Base-by-base conservation (phyloP, 2,113 vertebrate species). In the Microcebus tavaratra region DNA sequence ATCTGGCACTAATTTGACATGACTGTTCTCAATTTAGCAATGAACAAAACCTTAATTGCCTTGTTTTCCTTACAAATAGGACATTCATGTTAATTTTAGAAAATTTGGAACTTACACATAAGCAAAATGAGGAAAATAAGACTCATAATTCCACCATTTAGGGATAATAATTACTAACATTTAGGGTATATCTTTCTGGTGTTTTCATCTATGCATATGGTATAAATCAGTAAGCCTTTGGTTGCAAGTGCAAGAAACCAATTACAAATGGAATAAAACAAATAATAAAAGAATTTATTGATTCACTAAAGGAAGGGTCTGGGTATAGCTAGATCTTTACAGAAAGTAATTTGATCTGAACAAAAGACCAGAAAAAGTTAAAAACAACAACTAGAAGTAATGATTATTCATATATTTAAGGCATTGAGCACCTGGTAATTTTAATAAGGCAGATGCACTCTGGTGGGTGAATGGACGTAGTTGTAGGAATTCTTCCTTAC, bases 51-150 rank as follows among this genome's bases (percentile, higher is more conserved):
- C 61, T 83, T 91, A 81, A 93, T 88, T 81, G 70, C 48, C 79
- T 96, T 95, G 31, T 80, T 96, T 96, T 88, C 61, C n/a, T 92
- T 88, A n/a, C 75, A 84, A 84, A 93, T 61, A 90, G 91, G 78
- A 21, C 42, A 70, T 94, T 78, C 84, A 92, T 88, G 65, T 67
- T 88, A 95, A 91, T 96, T 85, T 88, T 89, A 79, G 73, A 73
- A 93, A 94, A 78, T n/a, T 93, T 83, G 34, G 48, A 83, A 91
- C 73, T 93, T 95, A 82, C n/a, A 34, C 6, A n/a, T 57, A 88
- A 93, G 34, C 70, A 90, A 82, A 94, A 89, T 36, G 34, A 91
- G 48, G 34, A 90, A 96, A 89, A 55, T 27, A 89, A 88, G 45
- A 92, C 86, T 76, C 18, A 48, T 90, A 76, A 57, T 80, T 73